These are phyloP conservation scores for Tangara arthus DNA, from an alignment of 2,797 vertebrate genomes.

Conservation along the genomic window DNA sequence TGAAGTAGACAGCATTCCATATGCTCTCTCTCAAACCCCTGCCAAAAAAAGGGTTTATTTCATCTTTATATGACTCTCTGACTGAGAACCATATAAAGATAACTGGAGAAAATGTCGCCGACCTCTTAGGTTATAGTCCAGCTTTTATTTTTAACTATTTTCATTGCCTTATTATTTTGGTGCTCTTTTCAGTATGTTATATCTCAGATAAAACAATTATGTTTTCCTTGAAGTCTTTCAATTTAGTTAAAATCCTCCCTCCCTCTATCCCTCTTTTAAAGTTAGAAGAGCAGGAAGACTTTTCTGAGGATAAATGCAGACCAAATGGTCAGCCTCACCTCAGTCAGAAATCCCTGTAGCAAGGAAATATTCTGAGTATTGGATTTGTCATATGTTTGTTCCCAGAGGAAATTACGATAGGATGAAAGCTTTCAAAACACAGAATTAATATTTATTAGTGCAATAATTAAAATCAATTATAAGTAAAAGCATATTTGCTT, in stretches of 20 bases:
- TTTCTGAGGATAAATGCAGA: neutral
- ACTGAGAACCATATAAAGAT: neutral
- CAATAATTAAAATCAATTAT: neutral
- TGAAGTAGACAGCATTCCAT: neutral
- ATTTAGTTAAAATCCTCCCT: neutral
- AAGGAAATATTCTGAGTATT: neutral
- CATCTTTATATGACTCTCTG: too few species aligned
- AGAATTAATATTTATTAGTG: neutral
- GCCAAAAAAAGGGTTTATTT: neutral
- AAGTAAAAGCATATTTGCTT: neutral
- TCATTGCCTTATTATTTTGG: neutral
- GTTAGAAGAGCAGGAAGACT: neutral
- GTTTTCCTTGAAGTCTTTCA: neutral
- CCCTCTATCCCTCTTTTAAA: too few species aligned
- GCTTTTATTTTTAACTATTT: neutral
- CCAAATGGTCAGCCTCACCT: neutral
- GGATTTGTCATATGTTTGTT: neutral
- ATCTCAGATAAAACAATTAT: neutral
- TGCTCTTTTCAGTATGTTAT: neutral
- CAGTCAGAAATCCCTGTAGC: neutral
- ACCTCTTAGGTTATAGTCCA: neutral
- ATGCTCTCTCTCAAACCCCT: neutral
- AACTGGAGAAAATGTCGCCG: neutral
- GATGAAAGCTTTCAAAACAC: neutral
- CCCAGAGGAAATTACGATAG: neutral